These are phyloP conservation scores for Baryphthengus martii DNA, from an alignment of 2,113 vertebrate genomes.

Conservation along the genomic window DNA sequence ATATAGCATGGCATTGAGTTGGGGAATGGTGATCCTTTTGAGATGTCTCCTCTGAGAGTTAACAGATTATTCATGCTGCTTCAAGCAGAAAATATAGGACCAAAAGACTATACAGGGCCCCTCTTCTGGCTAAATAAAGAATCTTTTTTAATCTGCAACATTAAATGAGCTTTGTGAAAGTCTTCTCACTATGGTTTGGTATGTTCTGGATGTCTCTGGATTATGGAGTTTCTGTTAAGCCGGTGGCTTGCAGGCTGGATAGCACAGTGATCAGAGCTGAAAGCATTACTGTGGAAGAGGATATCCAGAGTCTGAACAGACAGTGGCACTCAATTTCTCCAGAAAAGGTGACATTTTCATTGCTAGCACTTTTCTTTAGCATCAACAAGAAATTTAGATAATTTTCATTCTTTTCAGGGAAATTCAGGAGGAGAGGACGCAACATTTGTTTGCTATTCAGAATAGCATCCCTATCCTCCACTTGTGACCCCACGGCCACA, in stretches of 20 bases:
- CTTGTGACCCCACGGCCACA: neutral
- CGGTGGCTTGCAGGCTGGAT: neutral
- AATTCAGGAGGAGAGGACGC: neutral
- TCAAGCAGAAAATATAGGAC: neutral
- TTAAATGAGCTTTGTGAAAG: neutral
- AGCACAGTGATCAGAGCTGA: neutral
- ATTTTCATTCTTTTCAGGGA: neutral
- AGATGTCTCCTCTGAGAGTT: neutral
- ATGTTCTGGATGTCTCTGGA: neutral
- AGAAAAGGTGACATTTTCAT: neutral
- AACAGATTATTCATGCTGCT: neutral
- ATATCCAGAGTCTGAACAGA: neutral
- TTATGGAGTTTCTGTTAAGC: neutral
- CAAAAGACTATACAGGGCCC: neutral
- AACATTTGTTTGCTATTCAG: neutral
- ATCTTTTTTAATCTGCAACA: neutral
- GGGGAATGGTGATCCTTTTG: neutral
- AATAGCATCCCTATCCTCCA: neutral
- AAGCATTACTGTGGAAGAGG: neutral
- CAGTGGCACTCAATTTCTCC: neutral
- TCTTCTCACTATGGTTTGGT: neutral
- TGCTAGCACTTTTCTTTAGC: neutral
- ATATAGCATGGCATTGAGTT: neutral
- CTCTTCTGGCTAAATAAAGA: neutral
- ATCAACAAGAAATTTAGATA: neutral